phyloP scores from a whole-genome alignment of 2,113 vertebrate genomes.

The Chinchilla lanigera region DNA sequence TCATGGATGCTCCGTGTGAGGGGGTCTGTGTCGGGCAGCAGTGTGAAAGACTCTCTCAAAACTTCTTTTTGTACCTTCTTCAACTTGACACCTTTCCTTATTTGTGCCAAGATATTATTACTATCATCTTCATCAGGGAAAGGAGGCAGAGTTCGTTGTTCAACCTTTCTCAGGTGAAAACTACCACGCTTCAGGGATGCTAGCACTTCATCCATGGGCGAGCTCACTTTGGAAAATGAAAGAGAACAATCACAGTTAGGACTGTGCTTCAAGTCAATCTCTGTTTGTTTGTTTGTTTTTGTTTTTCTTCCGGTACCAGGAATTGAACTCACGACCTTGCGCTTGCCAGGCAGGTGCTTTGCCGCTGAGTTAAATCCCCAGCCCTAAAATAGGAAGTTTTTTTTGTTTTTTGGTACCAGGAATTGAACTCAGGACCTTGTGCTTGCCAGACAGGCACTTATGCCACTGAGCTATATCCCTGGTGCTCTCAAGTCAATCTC shows the following conservation, averaged over 20 bases:
- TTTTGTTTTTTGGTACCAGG: too few relatives aligned
- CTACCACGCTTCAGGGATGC: slow-evolving; percentile 97
- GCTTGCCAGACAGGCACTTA: too few relatives aligned
- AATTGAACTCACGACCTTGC: too few relatives aligned
- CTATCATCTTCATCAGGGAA: slow-evolving; percentile 96
- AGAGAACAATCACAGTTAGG: slow-evolving; percentile 65
- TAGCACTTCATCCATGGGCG: slow-evolving; percentile 99
- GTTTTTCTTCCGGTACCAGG: too few relatives aligned
- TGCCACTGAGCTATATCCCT: too few relatives aligned
- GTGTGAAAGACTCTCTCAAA: slow-evolving; percentile 89
- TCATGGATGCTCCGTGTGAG: slow-evolving; percentile 98
- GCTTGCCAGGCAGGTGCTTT: too few relatives aligned
- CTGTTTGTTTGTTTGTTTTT: too few relatives aligned
- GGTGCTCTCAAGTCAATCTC: not conserved
- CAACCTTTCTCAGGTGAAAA: slow-evolving; percentile 97
- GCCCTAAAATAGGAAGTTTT: too few relatives aligned
- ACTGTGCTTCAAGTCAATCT: not conserved
- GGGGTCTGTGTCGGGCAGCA: slow-evolving; percentile 93
- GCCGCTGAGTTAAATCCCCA: too few relatives aligned
- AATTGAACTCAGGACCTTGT: too few relatives aligned
- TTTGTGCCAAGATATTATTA: slow-evolving; percentile 99
- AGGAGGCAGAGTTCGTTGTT: slow-evolving; percentile 94
- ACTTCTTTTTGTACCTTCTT: slow-evolving; percentile 95
- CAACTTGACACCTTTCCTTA: slow-evolving; percentile 96
- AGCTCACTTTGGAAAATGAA: slow-evolving; percentile 91